Percentiles rank a stretch among this genome's conserved stretches.
Conservation (phyloP, 2,888 invertebrate species). For the Deroplatys truncata region DNA sequence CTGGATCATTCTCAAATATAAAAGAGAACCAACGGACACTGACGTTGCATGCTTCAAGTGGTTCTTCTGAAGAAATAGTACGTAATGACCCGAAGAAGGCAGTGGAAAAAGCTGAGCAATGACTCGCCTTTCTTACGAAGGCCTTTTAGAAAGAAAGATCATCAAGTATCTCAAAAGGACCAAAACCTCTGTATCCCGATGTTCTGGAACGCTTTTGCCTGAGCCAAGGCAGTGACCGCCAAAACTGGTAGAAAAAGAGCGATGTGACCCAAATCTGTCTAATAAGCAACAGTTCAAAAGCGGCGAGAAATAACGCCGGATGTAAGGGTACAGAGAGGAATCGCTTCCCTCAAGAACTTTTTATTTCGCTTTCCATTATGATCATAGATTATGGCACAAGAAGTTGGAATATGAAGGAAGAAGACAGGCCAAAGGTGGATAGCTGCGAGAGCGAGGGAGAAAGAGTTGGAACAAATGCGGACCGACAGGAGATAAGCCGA, state of each 20-base stretch:
- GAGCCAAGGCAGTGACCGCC: neutral
- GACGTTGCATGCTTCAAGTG: neutral
- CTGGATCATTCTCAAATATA: too few species aligned
- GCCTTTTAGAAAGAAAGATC: neutral
- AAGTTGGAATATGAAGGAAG: conserved; percentile 1
- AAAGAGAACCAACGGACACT: neutral
- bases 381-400: neutral
- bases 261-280: neutral
- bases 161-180: neutral
- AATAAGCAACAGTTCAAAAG: neutral
- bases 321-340: neutral
- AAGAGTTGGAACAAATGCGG: conserved; percentile 20
- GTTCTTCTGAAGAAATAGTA: neutral
- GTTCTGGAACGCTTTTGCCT: neutral
- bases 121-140: neutral
- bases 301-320: neutral
- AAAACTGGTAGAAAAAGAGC: neutral
- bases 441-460: neutral
- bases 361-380: neutral
- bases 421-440: neutral
- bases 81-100: neutral
- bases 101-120: neutral
- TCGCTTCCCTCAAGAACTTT: neutral
- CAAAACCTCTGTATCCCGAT: neutral
- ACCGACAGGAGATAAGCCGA: conserved; percentile 22